Conservation (phyloP, 2,113 vertebrate genomes). For the Chaenogobius annularis region DNA sequence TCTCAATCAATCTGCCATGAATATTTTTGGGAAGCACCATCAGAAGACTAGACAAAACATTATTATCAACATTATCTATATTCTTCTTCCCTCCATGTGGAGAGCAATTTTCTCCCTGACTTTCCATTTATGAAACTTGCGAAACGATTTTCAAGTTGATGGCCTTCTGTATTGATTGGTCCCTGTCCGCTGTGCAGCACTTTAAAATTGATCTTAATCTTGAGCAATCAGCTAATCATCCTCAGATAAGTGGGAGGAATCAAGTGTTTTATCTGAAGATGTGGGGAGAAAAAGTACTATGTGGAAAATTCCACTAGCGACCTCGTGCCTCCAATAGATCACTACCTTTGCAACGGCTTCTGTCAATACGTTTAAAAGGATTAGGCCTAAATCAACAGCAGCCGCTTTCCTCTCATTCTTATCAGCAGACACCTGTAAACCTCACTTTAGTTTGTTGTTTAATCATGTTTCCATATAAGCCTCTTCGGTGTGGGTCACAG, state of each 20-base stretch:
- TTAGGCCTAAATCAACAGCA: conserved; percentile 46
- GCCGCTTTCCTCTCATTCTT: conserved; percentile 36
- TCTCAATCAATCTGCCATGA: conserved; percentile 49
- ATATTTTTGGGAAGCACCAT: conserved; percentile 33
- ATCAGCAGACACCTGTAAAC: conserved; percentile 47
- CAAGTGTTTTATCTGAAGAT: not conserved
- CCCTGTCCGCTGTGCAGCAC: not conserved
- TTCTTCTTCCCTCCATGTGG: conserved; percentile 21
- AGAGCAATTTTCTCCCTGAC: conserved; percentile 28
- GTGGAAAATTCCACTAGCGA: conserved; percentile 47
- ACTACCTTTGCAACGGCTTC: conserved; percentile 23
- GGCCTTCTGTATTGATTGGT: conserved; percentile 31
- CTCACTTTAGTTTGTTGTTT: conserved; percentile 30
- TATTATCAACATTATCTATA: conserved; percentile 29
- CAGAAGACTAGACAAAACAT: conserved; percentile 33
- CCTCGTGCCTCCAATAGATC: conserved; percentile 26
- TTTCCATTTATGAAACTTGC: conserved; percentile 34
- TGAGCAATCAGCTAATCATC: conserved; percentile 33
- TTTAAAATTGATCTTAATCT: conserved; percentile 41
- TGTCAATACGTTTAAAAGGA: conserved; percentile 50
- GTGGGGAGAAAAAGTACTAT: not conserved
- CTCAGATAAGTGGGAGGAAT: conserved; percentile 33
- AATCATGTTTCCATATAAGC: conserved; percentile 24
- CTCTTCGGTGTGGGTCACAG: conserved; percentile 23
- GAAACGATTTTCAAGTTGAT: conserved; percentile 16